Base-by-base conservation (phyloP, 2,113 vertebrate genomes). In the Perca fluviatilis region DNA sequence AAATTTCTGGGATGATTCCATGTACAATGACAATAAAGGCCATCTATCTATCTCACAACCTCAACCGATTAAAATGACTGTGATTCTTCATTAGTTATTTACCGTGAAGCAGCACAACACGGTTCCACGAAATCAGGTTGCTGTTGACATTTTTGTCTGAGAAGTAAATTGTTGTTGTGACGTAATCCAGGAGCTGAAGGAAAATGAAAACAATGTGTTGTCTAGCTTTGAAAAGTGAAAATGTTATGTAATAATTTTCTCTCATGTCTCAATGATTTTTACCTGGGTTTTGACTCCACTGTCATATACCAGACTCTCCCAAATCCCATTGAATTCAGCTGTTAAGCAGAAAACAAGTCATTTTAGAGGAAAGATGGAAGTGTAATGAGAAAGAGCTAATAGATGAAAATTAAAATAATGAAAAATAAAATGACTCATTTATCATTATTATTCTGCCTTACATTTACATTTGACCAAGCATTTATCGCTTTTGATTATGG, bases 291-390 rank as follows among this genome's bases (percentile, higher is more conserved):
- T 99, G 57, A 99, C 93, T 88, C 97, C 96, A 80, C 56, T 90
- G 0, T 99, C 98, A 86, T 99, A 99, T 18, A 99, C 93, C 54
- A 99, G 94, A 88, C 97, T 99, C 79, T 99, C 98, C 98, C 98
- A 99, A 61, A 99, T 96, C 66, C 98, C 97, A 2, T 99, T 97
- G 89, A 99, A 99, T 86, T 99, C 97, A 92, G 89, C 98, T 99
- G 90, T 87, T 23, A 58, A 47, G 80, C 62, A 74, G 5, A 69
- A 40, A 16, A 14, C 0, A 7, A 50, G 50, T 18, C 1, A 74
- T 49, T 74, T 53, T 16, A 51, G 7, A 0, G 9, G 2, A 74
- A 12, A 46, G 0, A 57, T 25, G 2, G 14, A 49, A 49, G 19
- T 27, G 27, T 9, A 79, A 60, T n/a, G 3, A 65, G 27, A 11